These are phyloP conservation scores for Crematogaster levior DNA, from an alignment of 2,888 invertebrate species.

Conservation along the genomic window DNA sequence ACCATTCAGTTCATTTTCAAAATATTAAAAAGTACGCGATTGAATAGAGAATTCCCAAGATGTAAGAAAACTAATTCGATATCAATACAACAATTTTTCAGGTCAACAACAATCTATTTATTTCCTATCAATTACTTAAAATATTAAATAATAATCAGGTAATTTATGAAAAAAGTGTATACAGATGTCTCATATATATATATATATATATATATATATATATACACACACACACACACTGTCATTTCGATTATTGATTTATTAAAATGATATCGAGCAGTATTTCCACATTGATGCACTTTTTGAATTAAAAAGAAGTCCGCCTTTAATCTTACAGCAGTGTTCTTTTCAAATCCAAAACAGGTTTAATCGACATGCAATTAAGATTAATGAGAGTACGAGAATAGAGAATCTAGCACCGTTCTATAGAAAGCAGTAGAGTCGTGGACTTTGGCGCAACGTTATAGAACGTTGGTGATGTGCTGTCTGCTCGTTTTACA, in stretches of 20 bases:
- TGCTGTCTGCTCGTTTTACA: slow-evolving; percentile 10
- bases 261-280: neutral
- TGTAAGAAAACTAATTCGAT: neutral
- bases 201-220: no score
- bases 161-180: neutral
- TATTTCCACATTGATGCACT: neutral
- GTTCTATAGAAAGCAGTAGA: slow-evolving; percentile 10
- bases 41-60: neutral
- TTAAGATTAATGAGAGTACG: slow-evolving; percentile 23
- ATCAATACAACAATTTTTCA: neutral
- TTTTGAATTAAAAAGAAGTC: neutral
- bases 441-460: neutral
- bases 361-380: slow-evolving; percentile 9
- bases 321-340: neutral
- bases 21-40: neutral
- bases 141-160: neutral
- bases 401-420: neutral
- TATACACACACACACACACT: no score
- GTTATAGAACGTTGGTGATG: slow-evolving; percentile 13
- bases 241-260: neutral
- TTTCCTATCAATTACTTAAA: neutral
- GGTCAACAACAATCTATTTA: neutral
- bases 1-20: neutral
- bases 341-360: neutral
- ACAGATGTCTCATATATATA: neutral